Evolutionary conservation across 2,797 vertebrate genomes (phyloP).

Genomic region (Poecilia gillii): DNA sequence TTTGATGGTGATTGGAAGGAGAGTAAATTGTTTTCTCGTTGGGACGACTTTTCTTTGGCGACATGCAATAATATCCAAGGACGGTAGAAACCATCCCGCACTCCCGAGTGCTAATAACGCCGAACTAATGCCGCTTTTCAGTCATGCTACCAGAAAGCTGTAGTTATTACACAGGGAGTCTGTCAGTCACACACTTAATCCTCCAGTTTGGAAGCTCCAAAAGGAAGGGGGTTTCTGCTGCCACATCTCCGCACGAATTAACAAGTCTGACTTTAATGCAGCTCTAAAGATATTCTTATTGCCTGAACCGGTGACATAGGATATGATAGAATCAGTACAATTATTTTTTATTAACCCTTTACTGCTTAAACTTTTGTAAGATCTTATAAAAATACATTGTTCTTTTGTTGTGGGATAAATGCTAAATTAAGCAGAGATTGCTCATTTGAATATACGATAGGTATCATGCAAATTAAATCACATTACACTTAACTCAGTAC

Average conservation of each 20-base stretch:
- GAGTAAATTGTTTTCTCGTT: not conserved
- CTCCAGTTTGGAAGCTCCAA: not conserved
- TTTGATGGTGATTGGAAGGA: not conserved
- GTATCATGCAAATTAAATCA: not conserved
- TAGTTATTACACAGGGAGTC: not conserved
- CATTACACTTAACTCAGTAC: not conserved
- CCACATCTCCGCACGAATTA: not conserved
- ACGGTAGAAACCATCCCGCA: not conserved
- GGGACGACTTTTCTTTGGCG: not conserved
- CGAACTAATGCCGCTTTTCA: conserved; percentile 1
- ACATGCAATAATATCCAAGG: not conserved
- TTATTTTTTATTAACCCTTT: not conserved
- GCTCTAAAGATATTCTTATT: not conserved
- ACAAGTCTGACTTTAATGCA: not conserved
- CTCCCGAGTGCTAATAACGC: not conserved
- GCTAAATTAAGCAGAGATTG: not conserved
- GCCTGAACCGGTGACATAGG: not conserved
- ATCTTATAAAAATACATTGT: not conserved
- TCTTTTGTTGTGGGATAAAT: not conserved
- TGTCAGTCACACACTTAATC: not conserved
- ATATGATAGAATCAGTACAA: not conserved
- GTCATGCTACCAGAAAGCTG: not conserved
- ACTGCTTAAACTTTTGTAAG: not conserved
- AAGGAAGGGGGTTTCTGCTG: not conserved
- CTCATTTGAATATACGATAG: not conserved